Evolutionary conservation across 2,113 vertebrate species (phyloP).

Genomic region (Craseonycteris thonglongyai): DNA sequence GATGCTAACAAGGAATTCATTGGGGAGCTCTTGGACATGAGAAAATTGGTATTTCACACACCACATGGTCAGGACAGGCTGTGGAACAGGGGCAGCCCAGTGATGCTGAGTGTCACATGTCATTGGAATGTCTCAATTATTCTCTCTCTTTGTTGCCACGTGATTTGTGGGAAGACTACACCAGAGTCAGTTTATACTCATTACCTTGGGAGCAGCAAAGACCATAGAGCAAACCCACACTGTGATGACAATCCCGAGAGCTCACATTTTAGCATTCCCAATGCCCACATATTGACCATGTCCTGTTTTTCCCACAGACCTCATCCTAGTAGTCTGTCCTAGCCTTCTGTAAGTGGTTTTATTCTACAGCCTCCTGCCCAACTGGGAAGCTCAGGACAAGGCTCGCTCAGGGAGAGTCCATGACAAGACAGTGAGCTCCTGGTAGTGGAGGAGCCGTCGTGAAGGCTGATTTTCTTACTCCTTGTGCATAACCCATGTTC

Average conservation of each 20-base stretch:
- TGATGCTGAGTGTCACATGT: rapidly evolving
- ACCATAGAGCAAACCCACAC: not conserved
- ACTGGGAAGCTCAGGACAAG: not conserved
- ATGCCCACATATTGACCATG: rapidly evolving
- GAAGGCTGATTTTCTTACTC: not conserved
- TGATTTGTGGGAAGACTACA: not conserved
- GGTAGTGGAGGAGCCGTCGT: not conserved
- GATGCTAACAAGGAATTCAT: not conserved
- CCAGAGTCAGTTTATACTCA: not conserved
- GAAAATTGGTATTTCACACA: not conserved
- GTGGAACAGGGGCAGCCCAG: rapidly evolving
- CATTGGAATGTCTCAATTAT: not conserved
- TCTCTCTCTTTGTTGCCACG: not conserved
- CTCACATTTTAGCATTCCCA: rapidly evolving
- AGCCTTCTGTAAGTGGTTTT: not conserved
- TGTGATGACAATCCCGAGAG: not conserved
- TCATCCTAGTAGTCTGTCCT: not conserved
- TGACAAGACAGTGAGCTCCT: not conserved
- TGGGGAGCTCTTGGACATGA: not conserved
- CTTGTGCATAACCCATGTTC: not conserved
- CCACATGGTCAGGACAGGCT: not conserved
- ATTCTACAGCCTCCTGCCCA: not conserved
- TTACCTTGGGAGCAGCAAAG: not conserved
- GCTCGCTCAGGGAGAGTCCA: not conserved
- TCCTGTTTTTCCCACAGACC: not conserved